Evolutionary conservation across 2,888 invertebrate species (phyloP).

Genomic region (Aporophyla lueneburgensis): DNA sequence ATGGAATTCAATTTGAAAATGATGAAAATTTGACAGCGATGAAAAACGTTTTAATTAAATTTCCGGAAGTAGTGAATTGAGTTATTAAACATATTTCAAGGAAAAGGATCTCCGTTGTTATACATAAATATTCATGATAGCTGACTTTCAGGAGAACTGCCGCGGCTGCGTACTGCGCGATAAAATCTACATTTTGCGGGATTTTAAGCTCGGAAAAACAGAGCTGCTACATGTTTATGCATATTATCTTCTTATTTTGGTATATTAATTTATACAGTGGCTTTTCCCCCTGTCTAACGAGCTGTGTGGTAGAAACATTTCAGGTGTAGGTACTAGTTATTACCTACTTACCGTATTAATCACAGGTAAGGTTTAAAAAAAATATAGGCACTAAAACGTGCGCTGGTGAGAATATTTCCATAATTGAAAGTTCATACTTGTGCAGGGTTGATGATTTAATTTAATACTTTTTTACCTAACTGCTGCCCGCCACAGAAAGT

Average conservation of each 20-base stretch:
- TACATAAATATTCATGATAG: conserved; percentile 49
- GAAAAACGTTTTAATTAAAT: neutral
- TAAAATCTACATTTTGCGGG: conserved; percentile 35
- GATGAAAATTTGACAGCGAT: neutral
- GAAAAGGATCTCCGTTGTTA: conserved; percentile 22
- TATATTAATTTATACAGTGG: conserved; percentile 1
- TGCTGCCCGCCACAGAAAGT: no score
- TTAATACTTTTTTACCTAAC: neutral
- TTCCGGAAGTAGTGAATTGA: neutral
- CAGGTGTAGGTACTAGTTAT: neutral
- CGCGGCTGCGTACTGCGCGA: conserved; percentile 13
- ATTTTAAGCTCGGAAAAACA: conserved; percentile 15
- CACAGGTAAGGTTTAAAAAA: neutral
- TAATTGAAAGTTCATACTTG: neutral
- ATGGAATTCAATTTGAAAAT: neutral
- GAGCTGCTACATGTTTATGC: conserved; percentile 2
- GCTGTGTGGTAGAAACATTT: neutral
- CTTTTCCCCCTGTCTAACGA: neutral
- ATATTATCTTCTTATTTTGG: conserved; percentile 3
- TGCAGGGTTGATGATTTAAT: neutral
- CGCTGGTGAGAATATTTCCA: neutral
- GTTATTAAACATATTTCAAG: conserved; percentile 38
- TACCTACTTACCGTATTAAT: neutral
- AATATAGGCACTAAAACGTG: neutral
- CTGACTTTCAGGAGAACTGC: conserved; percentile 8